Evolutionary conservation across 2,888 invertebrate species (phyloP), one percentile per base, ranked within the genome.

Genomic region (Xestia ashworthii): DNA sequence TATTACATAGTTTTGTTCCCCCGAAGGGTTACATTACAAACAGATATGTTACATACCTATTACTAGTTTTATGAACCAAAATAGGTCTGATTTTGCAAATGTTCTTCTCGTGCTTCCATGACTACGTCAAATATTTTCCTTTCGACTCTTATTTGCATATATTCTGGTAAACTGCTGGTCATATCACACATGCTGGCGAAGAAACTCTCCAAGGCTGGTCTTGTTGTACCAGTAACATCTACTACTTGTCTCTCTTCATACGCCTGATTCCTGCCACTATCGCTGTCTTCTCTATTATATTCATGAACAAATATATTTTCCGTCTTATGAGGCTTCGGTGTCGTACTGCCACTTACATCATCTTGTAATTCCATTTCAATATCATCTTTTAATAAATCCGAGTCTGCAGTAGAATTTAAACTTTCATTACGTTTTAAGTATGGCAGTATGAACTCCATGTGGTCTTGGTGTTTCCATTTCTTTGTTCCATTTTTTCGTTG

Each of bases 41-140:
- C 12, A 55, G 12, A 25, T 5, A 58, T 25, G 25, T 19, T 25
- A 8, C 8, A 19, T 38, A 32, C 16, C 19, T 19, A 60, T 60
- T 32, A 60, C 62, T 11, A 1, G 14, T 44, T 73, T 78, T 79
- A 79, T 67, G 81, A 81, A 62, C 75, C 50, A 66, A 76, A 80
- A 38, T 69, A 80, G 5, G 9, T 53, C 32, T 80, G 76, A 46
- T 69, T 82, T 82, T 82, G 76, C 69, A 80, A 76, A 76, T 80
- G 69, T 69, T 80, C 80, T 38, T 80, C 80, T 60, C 80, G 66
- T 11, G 77, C 75, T 32, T 80, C 71, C 84, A 80, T 82, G 41
- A 80, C 71, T 44, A 82, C 62, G 44, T 83, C 67, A 50, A 78
- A 82, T 70, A 80, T 82, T 82, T 82, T 80, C 50, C 80, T 80